A percentile compares a stretch with the other conserved stretches of the same genome.
phyloP scores from a whole-genome alignment of 1,140 invertebrate species.

The Bombus sylvicola region DNA sequence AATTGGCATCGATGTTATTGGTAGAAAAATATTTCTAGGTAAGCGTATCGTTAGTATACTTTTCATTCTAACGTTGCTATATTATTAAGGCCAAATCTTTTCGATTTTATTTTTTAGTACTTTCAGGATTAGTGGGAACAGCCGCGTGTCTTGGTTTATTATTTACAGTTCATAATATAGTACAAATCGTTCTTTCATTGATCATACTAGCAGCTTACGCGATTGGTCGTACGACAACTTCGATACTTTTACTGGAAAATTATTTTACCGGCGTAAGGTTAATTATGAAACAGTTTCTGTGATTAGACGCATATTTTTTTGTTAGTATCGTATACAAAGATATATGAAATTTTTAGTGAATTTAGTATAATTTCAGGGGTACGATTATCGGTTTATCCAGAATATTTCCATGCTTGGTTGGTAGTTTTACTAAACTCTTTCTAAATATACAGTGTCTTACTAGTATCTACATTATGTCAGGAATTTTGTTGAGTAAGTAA shows the following conservation, averaged over 20 bases:
- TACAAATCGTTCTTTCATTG: slow-evolving; percentile 52
- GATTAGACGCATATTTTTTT: background rate
- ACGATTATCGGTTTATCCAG: slow-evolving; percentile 64
- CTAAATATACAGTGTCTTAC: slow-evolving; percentile 51
- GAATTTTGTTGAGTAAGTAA: slow-evolving; percentile 64
- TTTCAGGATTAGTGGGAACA: slow-evolving; percentile 59
- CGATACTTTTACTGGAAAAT: slow-evolving; percentile 68
- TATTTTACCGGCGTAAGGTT: slow-evolving; percentile 72
- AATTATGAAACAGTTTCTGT: slow-evolving; percentile 15
- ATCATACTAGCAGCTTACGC: slow-evolving; percentile 64
- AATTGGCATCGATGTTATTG: slow-evolving; percentile 62
- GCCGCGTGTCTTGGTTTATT: slow-evolving; percentile 51
- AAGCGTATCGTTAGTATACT: background rate
- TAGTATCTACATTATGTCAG: slow-evolving; percentile 59
- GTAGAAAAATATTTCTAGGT: slow-evolving; percentile 63
- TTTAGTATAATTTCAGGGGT: slow-evolving; percentile 59
- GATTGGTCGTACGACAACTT: slow-evolving; percentile 60
- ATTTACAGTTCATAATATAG: slow-evolving; percentile 43
- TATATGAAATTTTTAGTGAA: background rate
- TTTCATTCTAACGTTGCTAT: background rate
- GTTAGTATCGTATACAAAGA: background rate
- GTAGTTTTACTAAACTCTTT: slow-evolving; percentile 57
- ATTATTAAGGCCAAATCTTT: background rate
- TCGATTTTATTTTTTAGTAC: slow-evolving; percentile 54
- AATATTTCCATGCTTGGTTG: slow-evolving; percentile 65